phyloP scores from a whole-genome alignment of 2,888 invertebrate species.

The Syrphus vitripennis region DNA sequence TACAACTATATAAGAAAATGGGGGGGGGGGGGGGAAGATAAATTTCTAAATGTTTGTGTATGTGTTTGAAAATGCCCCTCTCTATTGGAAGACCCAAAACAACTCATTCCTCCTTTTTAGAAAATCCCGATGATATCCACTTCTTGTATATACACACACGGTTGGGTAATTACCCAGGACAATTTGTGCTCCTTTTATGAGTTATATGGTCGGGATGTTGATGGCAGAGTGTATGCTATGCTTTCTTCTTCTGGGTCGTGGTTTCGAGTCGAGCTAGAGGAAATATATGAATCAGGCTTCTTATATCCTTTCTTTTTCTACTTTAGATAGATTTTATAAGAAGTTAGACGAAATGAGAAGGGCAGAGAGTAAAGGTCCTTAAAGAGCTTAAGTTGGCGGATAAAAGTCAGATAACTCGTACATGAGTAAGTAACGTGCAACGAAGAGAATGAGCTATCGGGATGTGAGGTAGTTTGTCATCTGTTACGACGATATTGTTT shows the following conservation, averaged over 20 bases:
- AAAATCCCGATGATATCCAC: slow-evolving; percentile 59
- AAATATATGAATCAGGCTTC: slow-evolving; percentile 39
- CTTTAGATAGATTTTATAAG: slow-evolving; percentile 27
- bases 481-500: slow-evolving; percentile 30
- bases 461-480: slow-evolving; percentile 50
- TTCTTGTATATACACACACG: slow-evolving; percentile 69
- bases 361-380: slow-evolving; percentile 34
- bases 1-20: slow-evolving; percentile 33
- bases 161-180: slow-evolving; percentile 70
- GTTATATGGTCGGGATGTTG: slow-evolving; percentile 20
- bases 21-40: too few relatives aligned
- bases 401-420: slow-evolving; percentile 66
- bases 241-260: not conserved
- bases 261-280: not conserved
- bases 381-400: slow-evolving; percentile 61
- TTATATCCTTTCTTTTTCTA: slow-evolving; percentile 36
- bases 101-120: slow-evolving; percentile 43
- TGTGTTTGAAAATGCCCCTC: not conserved
- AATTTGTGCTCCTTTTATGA: slow-evolving; percentile 66
- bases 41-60: not conserved
- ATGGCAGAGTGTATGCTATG: not conserved
- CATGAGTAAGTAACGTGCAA: slow-evolving; percentile 62
- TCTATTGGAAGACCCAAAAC: slow-evolving; percentile 1
- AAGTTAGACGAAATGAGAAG: not conserved
- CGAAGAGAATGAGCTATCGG: slow-evolving; percentile 13